These are phyloP conservation scores for Venustaconcha ellipsiformis DNA, from an alignment of 1,140 invertebrate genomes.

Conservation along the genomic window DNA sequence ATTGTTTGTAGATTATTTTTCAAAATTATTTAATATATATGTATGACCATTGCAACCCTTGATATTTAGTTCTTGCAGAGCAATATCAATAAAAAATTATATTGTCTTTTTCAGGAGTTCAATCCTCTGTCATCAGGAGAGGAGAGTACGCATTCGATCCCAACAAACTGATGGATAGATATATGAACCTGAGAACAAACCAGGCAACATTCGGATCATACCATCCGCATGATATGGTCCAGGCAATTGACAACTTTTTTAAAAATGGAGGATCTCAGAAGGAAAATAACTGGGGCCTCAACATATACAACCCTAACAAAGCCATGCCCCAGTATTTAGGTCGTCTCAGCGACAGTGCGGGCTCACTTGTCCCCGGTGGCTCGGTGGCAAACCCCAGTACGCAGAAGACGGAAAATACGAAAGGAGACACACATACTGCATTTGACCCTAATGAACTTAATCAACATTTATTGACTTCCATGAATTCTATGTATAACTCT, in stretches of 20 bases:
- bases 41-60: too few species aligned
- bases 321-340: constrained; percentile 21
- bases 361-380: not conserved
- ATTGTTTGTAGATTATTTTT: too few species aligned
- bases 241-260: constrained; percentile 22
- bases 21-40: too few species aligned
- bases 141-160: constrained; percentile 24
- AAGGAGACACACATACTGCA: not conserved
- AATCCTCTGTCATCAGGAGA: not conserved
- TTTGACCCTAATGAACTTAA: constrained; percentile 20
- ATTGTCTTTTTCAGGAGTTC: not conserved
- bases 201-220: constrained; percentile 29
- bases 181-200: constrained; percentile 31
- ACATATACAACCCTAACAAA: constrained; percentile 30
- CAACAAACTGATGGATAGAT: constrained; percentile 27
- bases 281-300: constrained; percentile 15
- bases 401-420: not conserved
- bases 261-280: constrained; percentile 13
- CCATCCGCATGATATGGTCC: constrained; percentile 25
- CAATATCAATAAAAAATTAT: not conserved
- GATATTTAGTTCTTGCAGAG: too few species aligned
- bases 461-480: not conserved
- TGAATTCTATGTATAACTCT: not conserved
- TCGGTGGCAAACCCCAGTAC: not conserved
- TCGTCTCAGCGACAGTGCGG: not conserved